Evolutionary conservation across 2,113 vertebrate species (phyloP).

Genomic region (Heterocephalus glaber): DNA sequence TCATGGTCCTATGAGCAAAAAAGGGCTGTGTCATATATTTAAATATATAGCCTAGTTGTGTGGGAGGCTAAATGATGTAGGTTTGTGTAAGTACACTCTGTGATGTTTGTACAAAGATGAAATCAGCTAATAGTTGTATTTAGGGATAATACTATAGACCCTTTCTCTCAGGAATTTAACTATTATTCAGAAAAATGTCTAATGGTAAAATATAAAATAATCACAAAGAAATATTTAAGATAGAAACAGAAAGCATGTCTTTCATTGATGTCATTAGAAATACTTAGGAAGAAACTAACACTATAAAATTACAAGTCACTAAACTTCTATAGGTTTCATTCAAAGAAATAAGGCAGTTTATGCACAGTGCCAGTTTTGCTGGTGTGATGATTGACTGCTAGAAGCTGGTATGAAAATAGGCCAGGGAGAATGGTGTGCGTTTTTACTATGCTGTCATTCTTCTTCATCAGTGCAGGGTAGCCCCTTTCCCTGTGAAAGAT

Average conservation of each 20-base stretch:
- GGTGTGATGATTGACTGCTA: not conserved
- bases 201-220: not conserved
- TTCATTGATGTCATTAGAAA: not conserved
- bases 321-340: not conserved
- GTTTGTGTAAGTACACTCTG: not conserved
- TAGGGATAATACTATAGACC: accelerated
- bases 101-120: not conserved
- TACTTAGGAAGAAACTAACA: not conserved
- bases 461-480: not conserved
- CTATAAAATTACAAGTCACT: not conserved
- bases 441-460: not conserved
- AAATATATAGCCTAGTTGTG: not conserved
- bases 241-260: not conserved
- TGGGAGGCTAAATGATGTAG: not conserved
- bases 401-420: not conserved
- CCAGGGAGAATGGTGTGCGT: accelerated
- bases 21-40: not conserved
- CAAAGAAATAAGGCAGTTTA: not conserved
- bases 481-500: not conserved
- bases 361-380: not conserved
- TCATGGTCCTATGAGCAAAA: not conserved
- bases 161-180: not conserved
- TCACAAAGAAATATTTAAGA: not conserved
- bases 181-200: not conserved
- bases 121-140: not conserved